Base-by-base conservation (phyloP, 2,888 invertebrate genomes). In the Apotomis turbidana region DNA sequence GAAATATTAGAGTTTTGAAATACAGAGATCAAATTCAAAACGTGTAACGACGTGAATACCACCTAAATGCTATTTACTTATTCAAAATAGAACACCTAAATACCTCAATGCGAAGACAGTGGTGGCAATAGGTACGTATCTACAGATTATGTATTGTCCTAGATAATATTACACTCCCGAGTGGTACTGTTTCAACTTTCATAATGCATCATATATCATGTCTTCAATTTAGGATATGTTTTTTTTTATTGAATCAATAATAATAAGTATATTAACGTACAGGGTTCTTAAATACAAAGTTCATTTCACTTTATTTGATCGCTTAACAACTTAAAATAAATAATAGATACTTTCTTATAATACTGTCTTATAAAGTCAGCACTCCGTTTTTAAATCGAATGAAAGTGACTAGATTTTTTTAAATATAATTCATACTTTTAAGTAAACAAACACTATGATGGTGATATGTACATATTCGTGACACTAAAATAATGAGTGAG, bases 121-220 rank as follows among this genome's bases (percentile, higher is more conserved):
- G 51, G 71, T 67, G 55, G 61, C 61, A 60, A 57, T 36, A 60
- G 38, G n/a, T 66, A 66, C 38, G 27, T 71, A 71, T 58, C 61
- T 68, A 71, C 71, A 57, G 36, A 71, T 61, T 62, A 68, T 62
- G 71, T 71, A 71, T 71, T 68, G 71, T 71, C 71, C 60, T 64
- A 71, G 61, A 61, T 27, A 27, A 27, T 27, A 27, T 27, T 57
- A 51, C 44, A 44, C 51, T 49, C 27, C 41, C n/a, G 41, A 67
- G n/a, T 15, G n/a, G 51, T 46, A 55, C 46, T 15, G 38, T 49
- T 51, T 13, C 38, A 58, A n/a, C n/a, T n/a, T n/a, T n/a, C n/a
- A n/a, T n/a, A n/a, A 62, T 44, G 57, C 46, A 57, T n/a, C 3
- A n/a, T 44, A 46, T 41, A 38, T 10, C 38, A 41, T 12, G 41